Percentiles rank a stretch among this genome's conserved stretches.
Evolutionary conservation across 2,888 invertebrate species (phyloP).

Genomic region (Apoda limacodes): DNA sequence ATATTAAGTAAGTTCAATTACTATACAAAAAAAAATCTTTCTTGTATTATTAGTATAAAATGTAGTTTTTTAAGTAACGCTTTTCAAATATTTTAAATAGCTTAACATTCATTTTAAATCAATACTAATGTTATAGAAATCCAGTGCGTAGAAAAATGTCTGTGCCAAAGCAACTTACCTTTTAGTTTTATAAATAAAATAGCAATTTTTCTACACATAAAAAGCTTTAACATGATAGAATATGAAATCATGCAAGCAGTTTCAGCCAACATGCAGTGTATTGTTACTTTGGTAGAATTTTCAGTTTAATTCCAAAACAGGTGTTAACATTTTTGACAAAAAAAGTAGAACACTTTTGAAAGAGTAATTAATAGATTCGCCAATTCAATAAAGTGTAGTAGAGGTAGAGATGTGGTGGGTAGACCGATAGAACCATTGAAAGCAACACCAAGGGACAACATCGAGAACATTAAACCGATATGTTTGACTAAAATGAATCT

Average conservation of each 20-base stretch:
- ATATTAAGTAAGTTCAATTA: too few species aligned
- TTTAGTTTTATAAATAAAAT: slow-evolving; percentile 18
- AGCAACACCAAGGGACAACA: slow-evolving; percentile 68
- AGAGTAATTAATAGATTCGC: too few species aligned
- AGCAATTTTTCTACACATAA: slow-evolving; percentile 55
- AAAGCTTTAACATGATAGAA: slow-evolving; percentile 55
- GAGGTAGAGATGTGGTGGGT: slow-evolving; percentile 50
- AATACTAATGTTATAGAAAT: too few species aligned
- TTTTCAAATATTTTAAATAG: too few species aligned
- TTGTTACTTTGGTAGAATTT: slow-evolving; percentile 36
- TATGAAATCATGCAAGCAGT: slow-evolving; percentile 56
- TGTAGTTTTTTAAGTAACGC: too few species aligned
- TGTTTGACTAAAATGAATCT: too few species aligned
- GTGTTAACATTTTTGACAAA: slow-evolving; percentile 38
- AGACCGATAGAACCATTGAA: slow-evolving; percentile 64
- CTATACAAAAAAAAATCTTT: too few species aligned
- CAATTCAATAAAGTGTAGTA: slow-evolving; percentile 32
- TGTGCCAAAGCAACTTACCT: slow-evolving; percentile 31
- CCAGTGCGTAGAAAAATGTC: neutral
- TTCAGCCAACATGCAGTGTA: slow-evolving; percentile 59
- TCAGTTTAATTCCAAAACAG: slow-evolving; percentile 26
- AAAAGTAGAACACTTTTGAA: too few species aligned
- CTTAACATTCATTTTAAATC: too few species aligned
- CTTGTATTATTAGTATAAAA: too few species aligned
- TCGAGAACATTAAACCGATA: slow-evolving; percentile 55